Evolutionary conservation across 1,140 invertebrate genomes (phyloP), one percentile per base, ranked within the genome.

Genomic region (Euschistus heros): DNA sequence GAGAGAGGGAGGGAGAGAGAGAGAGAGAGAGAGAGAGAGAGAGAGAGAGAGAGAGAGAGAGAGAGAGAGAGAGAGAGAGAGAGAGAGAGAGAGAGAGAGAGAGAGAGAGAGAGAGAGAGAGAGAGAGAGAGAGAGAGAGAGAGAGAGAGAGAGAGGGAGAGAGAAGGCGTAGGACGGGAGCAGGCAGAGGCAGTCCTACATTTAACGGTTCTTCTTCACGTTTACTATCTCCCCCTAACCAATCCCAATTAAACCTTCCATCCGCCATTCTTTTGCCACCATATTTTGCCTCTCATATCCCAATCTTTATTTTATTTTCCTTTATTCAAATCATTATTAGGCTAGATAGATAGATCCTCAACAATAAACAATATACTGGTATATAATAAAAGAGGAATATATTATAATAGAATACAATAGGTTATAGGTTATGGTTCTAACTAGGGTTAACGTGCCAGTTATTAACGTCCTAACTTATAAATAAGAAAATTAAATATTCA

Each of bases 1-100:
- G 55, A 59, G 55, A 59, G 55, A 59, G 55, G 27, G 55, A 24
- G 55, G 8, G 55, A 59, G 24, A 14, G 55, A 24, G 55, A 14
- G 55, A 24, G 55, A 14, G 55, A 24, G 55, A 14, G 13, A 59
- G 24, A 59, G 13, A 26, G 55, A 59, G 52, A 13, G 52, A 13
- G 52, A 13, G 52, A 13, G 8, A 13, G 52, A 13, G 52, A 13
- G 52, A 13, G 24, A 14, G 13, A 24, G 55, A 24, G 14, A 24
- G 55, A 24, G 13, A 59, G 13, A 59, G 55, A 13, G 13, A 26
- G 55, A 7, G 24, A 59, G 24, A 59, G 55, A 59, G 55, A 59
- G 52, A 18, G 18, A 54, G 18, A 18, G 52, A 13, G 18, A 18
- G 52, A 54, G 52, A 13, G 52, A 54, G 52, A 54, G 52, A 18